These are phyloP conservation scores for Drosophila kurseongensis DNA, from an alignment of 1,140 invertebrate species.

Conservation along the genomic window DNA sequence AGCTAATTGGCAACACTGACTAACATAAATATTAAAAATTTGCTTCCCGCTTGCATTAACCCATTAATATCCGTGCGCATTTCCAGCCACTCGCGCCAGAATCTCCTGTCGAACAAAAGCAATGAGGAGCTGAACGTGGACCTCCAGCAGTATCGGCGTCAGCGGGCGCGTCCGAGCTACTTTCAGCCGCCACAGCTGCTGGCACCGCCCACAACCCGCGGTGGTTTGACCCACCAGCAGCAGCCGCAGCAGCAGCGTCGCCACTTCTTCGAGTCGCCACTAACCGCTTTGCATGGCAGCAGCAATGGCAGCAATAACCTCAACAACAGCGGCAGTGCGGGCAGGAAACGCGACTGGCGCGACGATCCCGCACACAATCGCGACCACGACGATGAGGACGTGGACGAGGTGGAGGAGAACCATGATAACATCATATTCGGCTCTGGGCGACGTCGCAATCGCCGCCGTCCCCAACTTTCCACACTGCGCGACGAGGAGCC, in stretches of 20 bases:
- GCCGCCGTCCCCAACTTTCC: slow-evolving; percentile 56
- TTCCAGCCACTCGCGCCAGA: slow-evolving; percentile 92
- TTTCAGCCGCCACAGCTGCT: slow-evolving; percentile 35
- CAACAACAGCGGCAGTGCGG: slow-evolving; percentile 43
- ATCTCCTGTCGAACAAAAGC: slow-evolving; percentile 91
- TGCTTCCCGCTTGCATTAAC: slow-evolving; percentile 68
- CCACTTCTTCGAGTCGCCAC: slow-evolving; percentile 52
- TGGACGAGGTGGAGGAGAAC: slow-evolving; percentile 69
- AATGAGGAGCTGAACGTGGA: slow-evolving; percentile 85
- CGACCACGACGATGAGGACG: slow-evolving; percentile 53
- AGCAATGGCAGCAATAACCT: slow-evolving; percentile 69
- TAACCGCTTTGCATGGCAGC: slow-evolving; percentile 51
- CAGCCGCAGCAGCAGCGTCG: slow-evolving; percentile 59
- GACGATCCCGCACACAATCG: slow-evolving; percentile 41
- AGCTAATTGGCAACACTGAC: too few species aligned
- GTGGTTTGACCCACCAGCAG: slow-evolving; percentile 30
- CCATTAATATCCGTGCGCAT: slow-evolving; percentile 68
- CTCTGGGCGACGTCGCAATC: slow-evolving; percentile 56
- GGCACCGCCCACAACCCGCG: slow-evolving; percentile 32
- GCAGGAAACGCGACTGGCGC: slow-evolving; percentile 61
- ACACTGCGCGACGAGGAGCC: slow-evolving; percentile 56
- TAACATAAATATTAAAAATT: not conserved
- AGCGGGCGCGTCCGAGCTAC: slow-evolving; percentile 59
- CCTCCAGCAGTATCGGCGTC: slow-evolving; percentile 65
- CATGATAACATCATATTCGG: slow-evolving; percentile 52